Percentiles rank a stretch among this genome's conserved stretches.
These are phyloP conservation scores for Myotis myotis DNA, from an alignment of 2,797 vertebrate genomes.

Conservation along the genomic window DNA sequence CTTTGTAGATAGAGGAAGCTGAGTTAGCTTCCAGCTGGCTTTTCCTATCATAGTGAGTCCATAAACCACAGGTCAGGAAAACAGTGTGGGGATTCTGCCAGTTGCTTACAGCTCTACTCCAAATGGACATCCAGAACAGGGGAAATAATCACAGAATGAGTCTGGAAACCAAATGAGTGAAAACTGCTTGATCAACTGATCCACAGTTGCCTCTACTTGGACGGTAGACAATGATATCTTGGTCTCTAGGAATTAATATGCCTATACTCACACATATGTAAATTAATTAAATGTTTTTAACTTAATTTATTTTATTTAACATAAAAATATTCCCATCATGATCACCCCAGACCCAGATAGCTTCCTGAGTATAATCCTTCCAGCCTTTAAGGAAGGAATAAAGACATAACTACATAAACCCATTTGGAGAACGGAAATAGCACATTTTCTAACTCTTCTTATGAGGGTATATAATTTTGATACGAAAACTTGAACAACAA, in stretches of 20 bases:
- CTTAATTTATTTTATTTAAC: background rate
- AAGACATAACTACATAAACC: background rate
- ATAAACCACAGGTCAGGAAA: background rate
- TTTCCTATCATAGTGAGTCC: background rate
- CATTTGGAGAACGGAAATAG: background rate
- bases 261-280: background rate
- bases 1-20: background rate
- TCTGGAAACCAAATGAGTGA: background rate
- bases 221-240: background rate
- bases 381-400: background rate
- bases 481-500: background rate
- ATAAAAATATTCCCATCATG: background rate
- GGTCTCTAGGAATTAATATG: background rate
- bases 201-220: background rate
- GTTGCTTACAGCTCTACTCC: background rate
- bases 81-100: background rate
- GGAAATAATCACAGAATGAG: background rate
- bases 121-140: background rate
- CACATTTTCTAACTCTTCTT: background rate
- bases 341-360: background rate
- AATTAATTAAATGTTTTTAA: background rate
- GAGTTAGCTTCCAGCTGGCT: background rate
- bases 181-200: background rate
- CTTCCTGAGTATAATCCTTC: background rate
- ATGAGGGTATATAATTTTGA: background rate